Conservation (phyloP, 2,113 vertebrate genomes). For the Collichthys lucidus region DNA sequence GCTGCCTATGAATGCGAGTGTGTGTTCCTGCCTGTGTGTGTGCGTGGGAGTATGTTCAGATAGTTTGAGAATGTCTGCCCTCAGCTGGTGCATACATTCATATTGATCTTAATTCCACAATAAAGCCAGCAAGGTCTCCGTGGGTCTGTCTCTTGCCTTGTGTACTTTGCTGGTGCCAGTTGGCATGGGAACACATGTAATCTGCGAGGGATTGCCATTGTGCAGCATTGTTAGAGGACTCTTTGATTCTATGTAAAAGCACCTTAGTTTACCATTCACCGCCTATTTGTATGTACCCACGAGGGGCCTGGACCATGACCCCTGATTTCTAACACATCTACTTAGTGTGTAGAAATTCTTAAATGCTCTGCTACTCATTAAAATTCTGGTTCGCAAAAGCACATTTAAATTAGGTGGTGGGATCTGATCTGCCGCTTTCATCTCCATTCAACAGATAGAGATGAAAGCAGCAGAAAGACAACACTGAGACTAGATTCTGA, state of each 20-base stretch:
- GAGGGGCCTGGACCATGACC: conserved; percentile 37
- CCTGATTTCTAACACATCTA: conserved; percentile 40
- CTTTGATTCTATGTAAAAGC: conserved; percentile 52
- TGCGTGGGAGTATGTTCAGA: conserved; percentile 12
- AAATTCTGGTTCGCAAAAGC: conserved; percentile 56
- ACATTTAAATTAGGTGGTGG: conserved; percentile 54
- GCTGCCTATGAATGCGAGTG: neutral
- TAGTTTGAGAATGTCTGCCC: conserved; percentile 29
- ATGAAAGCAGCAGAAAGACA: conserved; percentile 60
- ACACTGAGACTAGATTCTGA: conserved; percentile 34
- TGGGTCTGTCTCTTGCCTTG: conserved; percentile 19
- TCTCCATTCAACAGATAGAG: conserved; percentile 29
- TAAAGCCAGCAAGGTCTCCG: conserved; percentile 41
- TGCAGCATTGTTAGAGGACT: conserved; percentile 37
- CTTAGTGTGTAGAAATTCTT: conserved; percentile 45
- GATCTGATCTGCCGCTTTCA: conserved; percentile 52
- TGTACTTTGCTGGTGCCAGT: conserved; percentile 38
- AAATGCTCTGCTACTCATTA: conserved; percentile 56
- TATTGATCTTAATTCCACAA: conserved; percentile 47
- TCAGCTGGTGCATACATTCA: conserved; percentile 41
- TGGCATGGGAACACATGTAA: conserved; percentile 74
- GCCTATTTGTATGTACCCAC: conserved; percentile 16
- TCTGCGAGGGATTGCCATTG: conserved; percentile 22
- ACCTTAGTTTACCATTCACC: conserved; percentile 42
- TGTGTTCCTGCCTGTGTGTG: neutral